phyloP scores from a whole-genome alignment of 2,888 invertebrate species.

The Scaptomyza reducta region DNA sequence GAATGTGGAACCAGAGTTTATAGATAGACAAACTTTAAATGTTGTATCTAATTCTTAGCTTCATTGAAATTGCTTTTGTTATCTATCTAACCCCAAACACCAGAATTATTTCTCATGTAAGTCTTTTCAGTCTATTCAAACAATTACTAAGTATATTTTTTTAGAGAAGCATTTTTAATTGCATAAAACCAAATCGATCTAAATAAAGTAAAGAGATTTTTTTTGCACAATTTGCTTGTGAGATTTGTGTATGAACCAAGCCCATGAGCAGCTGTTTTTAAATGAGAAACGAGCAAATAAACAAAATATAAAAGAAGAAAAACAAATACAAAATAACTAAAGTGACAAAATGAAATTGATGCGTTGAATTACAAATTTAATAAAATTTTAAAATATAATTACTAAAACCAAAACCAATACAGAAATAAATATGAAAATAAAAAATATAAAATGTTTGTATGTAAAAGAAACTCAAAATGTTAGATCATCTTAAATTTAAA shows the following conservation, averaged over 20 bases:
- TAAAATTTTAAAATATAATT: conserved; percentile 53
- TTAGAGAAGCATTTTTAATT: conserved; percentile 26
- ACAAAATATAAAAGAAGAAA: conserved; percentile 23
- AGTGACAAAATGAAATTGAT: conserved; percentile 54
- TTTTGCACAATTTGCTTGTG: conserved; percentile 21
- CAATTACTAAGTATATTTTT: conserved; percentile 11
- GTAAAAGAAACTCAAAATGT: conserved; percentile 82
- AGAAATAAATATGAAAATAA: conserved; percentile 28
- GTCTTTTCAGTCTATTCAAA: conserved; percentile 6
- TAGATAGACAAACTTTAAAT: conserved; percentile 74
- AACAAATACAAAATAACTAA: conserved; percentile 16
- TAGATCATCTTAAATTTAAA: conserved; percentile 83
- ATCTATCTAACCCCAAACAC: conserved; percentile 28
- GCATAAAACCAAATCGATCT: conserved; percentile 12
- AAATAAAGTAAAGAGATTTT: conserved; percentile 15
- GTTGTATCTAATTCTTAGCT: conserved; percentile 74
- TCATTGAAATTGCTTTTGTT: conserved; percentile 70
- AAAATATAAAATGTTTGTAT: conserved; percentile 80
- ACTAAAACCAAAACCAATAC: conserved; percentile 40
- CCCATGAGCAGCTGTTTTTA: conserved; percentile 56
- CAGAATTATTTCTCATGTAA: conserved; percentile 31
- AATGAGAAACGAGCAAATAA: conserved; percentile 56
- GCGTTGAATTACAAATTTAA: conserved; percentile 77
- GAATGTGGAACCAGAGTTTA: conserved; percentile 51
- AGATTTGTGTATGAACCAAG: conserved; percentile 51